Percentiles rank a stretch among this genome's conserved stretches.
phyloP scores from a whole-genome alignment of 2,888 invertebrate species.

The Pandemis cinnamomeana region DNA sequence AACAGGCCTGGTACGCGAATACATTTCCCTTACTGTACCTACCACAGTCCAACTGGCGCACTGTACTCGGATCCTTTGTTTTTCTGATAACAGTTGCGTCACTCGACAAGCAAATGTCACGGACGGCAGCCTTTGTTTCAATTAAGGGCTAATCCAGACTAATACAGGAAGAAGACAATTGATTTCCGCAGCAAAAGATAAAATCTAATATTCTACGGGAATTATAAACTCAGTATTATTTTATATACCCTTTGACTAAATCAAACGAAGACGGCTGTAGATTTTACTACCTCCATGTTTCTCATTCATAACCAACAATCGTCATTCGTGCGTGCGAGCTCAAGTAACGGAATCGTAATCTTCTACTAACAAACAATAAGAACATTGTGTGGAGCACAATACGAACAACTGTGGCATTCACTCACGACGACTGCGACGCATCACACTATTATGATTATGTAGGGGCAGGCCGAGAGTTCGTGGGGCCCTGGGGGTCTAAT shows the following conservation, averaged over 20 bases:
- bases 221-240: too few species aligned
- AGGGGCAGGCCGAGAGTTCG: too few species aligned
- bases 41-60: neutral
- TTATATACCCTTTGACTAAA: too few species aligned
- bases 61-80: neutral
- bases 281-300: too few species aligned
- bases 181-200: too few species aligned
- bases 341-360: conserved; percentile 10
- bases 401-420: conserved; percentile 18
- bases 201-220: too few species aligned
- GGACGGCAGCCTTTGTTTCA: neutral
- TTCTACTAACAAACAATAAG: conserved; percentile 5
- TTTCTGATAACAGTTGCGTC: neutral
- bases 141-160: neutral
- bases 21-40: too few species aligned
- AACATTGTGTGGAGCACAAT: conserved; percentile 9
- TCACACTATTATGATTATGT: neutral
- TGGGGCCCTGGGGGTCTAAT: too few species aligned
- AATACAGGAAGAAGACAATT: too few species aligned
- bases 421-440: conserved; percentile 2
- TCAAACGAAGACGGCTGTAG: too few species aligned
- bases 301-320: conserved; percentile 2
- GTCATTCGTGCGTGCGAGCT: conserved; percentile 7
- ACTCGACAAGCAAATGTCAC: neutral
- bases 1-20: too few species aligned